Percentiles rank a stretch among this genome's conserved stretches.
Conservation (phyloP, 2,797 vertebrate genomes). For the Glyptemys insculpta region DNA sequence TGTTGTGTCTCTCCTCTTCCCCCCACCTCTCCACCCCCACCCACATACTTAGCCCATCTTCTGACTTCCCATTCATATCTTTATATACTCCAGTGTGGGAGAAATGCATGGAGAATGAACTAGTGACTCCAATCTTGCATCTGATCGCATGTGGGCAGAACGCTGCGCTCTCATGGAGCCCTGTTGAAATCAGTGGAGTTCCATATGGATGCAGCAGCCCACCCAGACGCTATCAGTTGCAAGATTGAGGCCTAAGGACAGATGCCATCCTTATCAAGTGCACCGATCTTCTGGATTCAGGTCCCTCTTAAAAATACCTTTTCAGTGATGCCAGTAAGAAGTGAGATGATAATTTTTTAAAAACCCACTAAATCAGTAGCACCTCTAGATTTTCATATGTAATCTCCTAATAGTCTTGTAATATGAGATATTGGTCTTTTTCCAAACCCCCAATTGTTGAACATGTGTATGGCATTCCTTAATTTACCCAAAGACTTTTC, state of each 20-base stretch:
- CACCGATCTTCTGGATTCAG: not conserved
- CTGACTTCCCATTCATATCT: not conserved
- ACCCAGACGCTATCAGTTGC: not conserved
- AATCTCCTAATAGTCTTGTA: conserved; percentile 51
- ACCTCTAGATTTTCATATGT: conserved; percentile 25
- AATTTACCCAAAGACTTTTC: conserved; percentile 21
- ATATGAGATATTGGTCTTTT: conserved; percentile 27
- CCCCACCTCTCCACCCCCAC: rapidly evolving
- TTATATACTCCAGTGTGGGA: conserved; percentile 1
- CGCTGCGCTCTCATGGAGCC: not conserved
- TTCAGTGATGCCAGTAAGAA: conserved; percentile 4
- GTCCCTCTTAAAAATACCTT: not conserved
- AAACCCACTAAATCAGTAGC: conserved; percentile 20
- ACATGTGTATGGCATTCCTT: not conserved
- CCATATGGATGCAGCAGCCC: rapidly evolving
- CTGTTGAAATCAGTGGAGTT: not conserved
- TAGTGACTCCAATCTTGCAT: not conserved
- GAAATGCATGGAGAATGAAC: not conserved
- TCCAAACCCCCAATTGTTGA: conserved; percentile 44
- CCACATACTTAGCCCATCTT: not conserved
- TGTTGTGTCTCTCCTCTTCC: not conserved
- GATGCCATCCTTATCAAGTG: not conserved
- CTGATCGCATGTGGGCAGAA: not conserved
- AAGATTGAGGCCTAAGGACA: rapidly evolving
- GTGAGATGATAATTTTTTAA: conserved; percentile 34